A percentile compares a stretch with the other conserved stretches of the same genome.
Evolutionary conservation across 2,113 vertebrate species (phyloP).

Genomic region (Apteryx mantelli): DNA sequence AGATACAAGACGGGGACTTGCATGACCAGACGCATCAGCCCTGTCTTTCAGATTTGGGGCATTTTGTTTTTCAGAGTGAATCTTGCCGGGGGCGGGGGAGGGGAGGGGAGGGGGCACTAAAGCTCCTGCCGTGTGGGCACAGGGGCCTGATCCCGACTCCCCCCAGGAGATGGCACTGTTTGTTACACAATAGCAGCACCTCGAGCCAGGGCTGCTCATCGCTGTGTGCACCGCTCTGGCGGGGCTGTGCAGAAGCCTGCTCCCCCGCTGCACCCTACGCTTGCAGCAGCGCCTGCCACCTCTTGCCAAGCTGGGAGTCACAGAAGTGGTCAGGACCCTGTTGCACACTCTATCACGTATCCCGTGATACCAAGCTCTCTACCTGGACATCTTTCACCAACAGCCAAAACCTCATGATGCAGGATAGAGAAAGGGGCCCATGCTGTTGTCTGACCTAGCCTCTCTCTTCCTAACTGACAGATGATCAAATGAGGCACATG

Average conservation of each 20-base stretch:
- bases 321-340: background rate
- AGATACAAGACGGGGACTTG: background rate
- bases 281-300: background rate
- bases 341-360: background rate
- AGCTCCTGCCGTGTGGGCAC: no score
- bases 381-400: background rate
- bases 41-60: background rate
- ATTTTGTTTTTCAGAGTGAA: background rate
- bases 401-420: background rate
- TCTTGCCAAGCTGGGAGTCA: background rate
- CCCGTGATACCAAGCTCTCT: background rate
- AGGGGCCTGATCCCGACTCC: background rate
- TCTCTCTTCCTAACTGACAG: background rate
- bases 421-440: slow-evolving; percentile 41
- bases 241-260: background rate
- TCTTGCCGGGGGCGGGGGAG: no score
- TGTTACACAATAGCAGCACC: slow-evolving; percentile 26
- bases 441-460: slow-evolving; percentile 33
- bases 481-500: slow-evolving; percentile 40
- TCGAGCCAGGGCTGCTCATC: background rate
- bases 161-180: slow-evolving; percentile 73
- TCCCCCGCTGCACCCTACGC: background rate
- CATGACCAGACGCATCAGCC: background rate
- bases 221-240: background rate
- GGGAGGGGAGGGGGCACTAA: no score